phyloP scores from a whole-genome alignment of 1,140 invertebrate genomes.

The Drosophila melanogaster region DNA sequence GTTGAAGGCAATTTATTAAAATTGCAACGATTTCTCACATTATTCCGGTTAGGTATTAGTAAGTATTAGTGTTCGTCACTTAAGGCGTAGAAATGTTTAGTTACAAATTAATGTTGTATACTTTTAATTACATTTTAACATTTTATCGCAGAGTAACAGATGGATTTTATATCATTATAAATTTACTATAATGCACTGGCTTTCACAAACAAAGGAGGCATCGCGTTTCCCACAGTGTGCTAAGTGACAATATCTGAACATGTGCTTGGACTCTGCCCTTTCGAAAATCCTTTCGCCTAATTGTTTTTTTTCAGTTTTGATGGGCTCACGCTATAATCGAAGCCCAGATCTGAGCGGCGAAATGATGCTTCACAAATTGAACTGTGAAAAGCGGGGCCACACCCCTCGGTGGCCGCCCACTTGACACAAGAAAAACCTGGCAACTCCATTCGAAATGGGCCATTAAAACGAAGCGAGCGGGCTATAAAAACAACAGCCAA shows the following conservation, averaged over 20 bases:
- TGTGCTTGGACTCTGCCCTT: slow-evolving; percentile 33
- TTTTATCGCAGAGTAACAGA: no score
- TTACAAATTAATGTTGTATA: neutral
- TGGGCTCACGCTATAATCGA: slow-evolving; percentile 42
- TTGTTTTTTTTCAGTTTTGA: slow-evolving; percentile 47
- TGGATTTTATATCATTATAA: no score
- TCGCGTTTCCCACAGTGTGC: neutral
- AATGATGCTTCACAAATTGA: slow-evolving; percentile 81
- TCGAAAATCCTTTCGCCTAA: slow-evolving; percentile 58
- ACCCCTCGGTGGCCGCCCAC: slow-evolving; percentile 50
- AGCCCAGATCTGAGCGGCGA: slow-evolving; percentile 28
- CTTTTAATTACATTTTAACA: neutral
- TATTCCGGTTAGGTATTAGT: neutral
- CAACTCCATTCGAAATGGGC: slow-evolving; percentile 76
- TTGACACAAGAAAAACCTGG: slow-evolving; percentile 47
- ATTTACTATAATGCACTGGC: no score
- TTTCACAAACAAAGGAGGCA: neutral
- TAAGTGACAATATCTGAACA: slow-evolving; percentile 20
- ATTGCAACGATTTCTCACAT: slow-evolving; percentile 7
- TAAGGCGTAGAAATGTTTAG: neutral
- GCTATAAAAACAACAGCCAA: slow-evolving; percentile 31
- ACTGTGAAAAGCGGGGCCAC: slow-evolving; percentile 65
- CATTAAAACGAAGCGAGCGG: slow-evolving; percentile 74
- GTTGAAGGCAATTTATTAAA: slow-evolving; percentile 6
- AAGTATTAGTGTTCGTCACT: neutral